Evolutionary conservation across 2,797 vertebrate species (phyloP).

Genomic region (Valencia hispanica): DNA sequence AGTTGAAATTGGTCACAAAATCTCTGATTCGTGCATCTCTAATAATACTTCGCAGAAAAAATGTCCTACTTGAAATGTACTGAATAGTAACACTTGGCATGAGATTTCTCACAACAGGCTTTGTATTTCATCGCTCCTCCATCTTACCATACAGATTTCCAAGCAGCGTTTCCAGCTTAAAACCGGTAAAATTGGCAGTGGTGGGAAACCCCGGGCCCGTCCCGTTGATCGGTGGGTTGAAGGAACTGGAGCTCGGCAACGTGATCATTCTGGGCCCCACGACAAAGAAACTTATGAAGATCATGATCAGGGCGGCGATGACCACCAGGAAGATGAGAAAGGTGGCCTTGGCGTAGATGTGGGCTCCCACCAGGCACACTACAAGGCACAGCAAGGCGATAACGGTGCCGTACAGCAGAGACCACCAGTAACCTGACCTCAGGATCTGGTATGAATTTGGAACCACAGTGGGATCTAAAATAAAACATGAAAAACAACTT

Average conservation of each 20-base stretch:
- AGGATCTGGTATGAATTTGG: conserved; percentile 71
- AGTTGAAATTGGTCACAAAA: not conserved
- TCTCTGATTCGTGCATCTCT: not conserved
- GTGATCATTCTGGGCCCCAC: conserved; percentile 68
- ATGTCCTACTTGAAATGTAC: too few species aligned
- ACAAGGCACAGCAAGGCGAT: conserved; percentile 86
- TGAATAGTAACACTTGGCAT: not conserved
- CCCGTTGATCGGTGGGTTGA: conserved; percentile 35
- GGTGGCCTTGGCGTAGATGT: conserved; percentile 91
- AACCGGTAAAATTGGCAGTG: conserved; percentile 84
- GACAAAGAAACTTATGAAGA: conserved; percentile 89
- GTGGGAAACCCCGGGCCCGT: conserved; percentile 32
- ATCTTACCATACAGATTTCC: conserved; percentile 84
- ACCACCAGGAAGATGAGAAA: conserved; percentile 92
- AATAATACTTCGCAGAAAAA: not conserved
- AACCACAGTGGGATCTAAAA: conserved; percentile 42
- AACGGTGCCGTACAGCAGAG: conserved; percentile 84
- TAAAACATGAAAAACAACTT: not conserved
- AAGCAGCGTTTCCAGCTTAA: conserved; percentile 85
- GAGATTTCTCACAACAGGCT: not conserved
- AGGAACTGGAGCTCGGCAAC: conserved; percentile 52
- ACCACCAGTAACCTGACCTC: conserved; percentile 88
- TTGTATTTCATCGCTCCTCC: not conserved
- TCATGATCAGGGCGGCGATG: conserved; percentile 81
- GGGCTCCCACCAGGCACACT: conserved; percentile 89